Conservation (phyloP, 2,797 vertebrate genomes). For the Pseudomugil gertrudae region DNA sequence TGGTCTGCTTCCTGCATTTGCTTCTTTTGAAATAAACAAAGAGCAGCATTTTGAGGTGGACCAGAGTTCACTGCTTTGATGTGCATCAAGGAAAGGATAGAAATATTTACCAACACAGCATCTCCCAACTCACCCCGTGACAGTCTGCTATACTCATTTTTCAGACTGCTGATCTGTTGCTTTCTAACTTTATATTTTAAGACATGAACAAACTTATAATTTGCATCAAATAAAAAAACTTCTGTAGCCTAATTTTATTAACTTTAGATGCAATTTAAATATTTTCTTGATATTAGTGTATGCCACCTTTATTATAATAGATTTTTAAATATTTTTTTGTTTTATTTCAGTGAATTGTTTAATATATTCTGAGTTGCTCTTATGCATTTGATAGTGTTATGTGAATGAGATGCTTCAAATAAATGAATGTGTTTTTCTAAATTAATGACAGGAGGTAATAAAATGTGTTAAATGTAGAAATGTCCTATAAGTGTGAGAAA, state of each 20-base stretch:
- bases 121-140: not conserved
- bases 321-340: too few relatives aligned
- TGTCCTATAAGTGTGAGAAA: not conserved
- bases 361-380: too few relatives aligned
- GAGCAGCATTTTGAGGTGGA: not conserved
- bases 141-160: not conserved
- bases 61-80: not conserved
- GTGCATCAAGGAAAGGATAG: not conserved
- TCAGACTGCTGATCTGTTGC: not conserved
- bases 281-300: too few relatives aligned
- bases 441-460: not conserved
- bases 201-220: too few relatives aligned
- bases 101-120: not conserved
- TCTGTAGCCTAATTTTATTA: not conserved
- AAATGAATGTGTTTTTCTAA: not conserved
- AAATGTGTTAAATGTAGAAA: not conserved
- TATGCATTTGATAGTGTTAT: too few relatives aligned
- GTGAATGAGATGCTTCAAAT: not conserved
- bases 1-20: not conserved
- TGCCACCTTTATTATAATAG: too few relatives aligned
- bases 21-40: not conserved
- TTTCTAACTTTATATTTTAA: too few relatives aligned
- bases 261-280: too few relatives aligned
- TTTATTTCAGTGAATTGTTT: not conserved
- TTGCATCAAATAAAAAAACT: too few relatives aligned